Evolutionary conservation across 1,140 invertebrate genomes (phyloP), one percentile per base, ranked within the genome.

Genomic region (Ceratina calcarata): DNA sequence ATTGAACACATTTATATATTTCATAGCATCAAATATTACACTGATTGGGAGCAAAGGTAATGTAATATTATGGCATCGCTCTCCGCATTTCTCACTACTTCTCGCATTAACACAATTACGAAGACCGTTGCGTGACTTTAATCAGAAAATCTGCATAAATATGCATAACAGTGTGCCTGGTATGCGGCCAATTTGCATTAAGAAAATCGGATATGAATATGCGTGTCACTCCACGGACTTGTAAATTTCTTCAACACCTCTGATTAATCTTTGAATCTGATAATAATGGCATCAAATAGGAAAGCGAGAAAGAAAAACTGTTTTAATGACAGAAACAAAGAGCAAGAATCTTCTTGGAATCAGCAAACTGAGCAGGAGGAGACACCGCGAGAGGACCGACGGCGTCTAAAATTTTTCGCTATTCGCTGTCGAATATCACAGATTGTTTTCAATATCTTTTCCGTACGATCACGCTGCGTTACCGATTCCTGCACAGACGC

Each of bases 191-290:
- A 32, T 45, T 71, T 45, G 57, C 65, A 82, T 61, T 82, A 84
- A 86, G 13, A 66, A 69, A 61, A 88, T 73, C 60, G 57, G 71
- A 53, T 74, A 53, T 64, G 58, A 74, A 74, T 62, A 64, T 74
- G 71, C 71, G 37, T 10, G 71, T 24, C 60, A 20, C 61, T n/a
- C 60, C 20, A 16, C 58, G 7, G 53, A 64, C 24, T 16, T 15
- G 15, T 22, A 71, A 45, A 27, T 60, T 71, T 71, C 69, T 49
- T 60, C 69, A 24, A 18, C 57, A 45, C 15, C 57, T 37, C 27
- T 71, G 32, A 60, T 71, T 60, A 60, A 37, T 13, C 32, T 60
- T 60, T 20, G 12, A 15, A 49, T 60, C 69, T 18, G 16, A 15
- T 55, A 16, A 37, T 45, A 71, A 60, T 24, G 8, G n/a, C 24